Base-by-base conservation (phyloP, 1,140 invertebrate species). In the Harpegnathos saltator region DNA sequence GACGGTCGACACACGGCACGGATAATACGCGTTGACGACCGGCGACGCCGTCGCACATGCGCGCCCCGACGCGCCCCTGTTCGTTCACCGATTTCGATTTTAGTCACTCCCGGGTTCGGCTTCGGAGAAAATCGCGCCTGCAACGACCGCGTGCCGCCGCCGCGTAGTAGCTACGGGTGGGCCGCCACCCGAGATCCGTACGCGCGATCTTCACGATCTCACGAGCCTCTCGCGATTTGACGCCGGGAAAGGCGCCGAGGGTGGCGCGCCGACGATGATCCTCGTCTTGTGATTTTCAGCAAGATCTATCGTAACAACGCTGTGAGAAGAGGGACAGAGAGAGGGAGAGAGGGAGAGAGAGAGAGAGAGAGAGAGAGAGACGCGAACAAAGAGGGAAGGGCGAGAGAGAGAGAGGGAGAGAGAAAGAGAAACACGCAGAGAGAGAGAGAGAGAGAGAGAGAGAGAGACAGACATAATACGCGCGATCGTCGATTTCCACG, bases 51-150 rank as follows among this genome's bases (percentile, higher is more conserved):
- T 91, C 91, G 93, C 91, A 91, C 92, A 93, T 94, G 93, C 93
- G 91, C 91, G 89, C 59, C 87, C 71, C 82, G 80, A 90, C 89
- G 88, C 90, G 86, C 87, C 89, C 87, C 90, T 89, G 87, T 91
- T 91, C 90, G 91, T 90, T 90, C 92, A 93, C 94, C 93, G 94
- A 94, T 94, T 94, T 94, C 94, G 93, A 94, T 94, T 94, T 93
- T 93, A 94, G 93, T 94, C 92, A 91, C 92, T 92, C 92, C 92
- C 93, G 93, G 92, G 92, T 94, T 92, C 91, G 92, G 90, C 90
- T 92, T 90, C 92, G 90, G 91, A 88, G 92, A 92, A 92, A 93
- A 93, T 94, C 93, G 93, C 87, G 84, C 54, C 74, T n/a, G 84
- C 73, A 69, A 72, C n/a, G 61, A 65, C 83, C 59, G 80, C 80